phyloP scores from a whole-genome alignment of 2,797 vertebrate species.

The Echeneis naucrates region DNA sequence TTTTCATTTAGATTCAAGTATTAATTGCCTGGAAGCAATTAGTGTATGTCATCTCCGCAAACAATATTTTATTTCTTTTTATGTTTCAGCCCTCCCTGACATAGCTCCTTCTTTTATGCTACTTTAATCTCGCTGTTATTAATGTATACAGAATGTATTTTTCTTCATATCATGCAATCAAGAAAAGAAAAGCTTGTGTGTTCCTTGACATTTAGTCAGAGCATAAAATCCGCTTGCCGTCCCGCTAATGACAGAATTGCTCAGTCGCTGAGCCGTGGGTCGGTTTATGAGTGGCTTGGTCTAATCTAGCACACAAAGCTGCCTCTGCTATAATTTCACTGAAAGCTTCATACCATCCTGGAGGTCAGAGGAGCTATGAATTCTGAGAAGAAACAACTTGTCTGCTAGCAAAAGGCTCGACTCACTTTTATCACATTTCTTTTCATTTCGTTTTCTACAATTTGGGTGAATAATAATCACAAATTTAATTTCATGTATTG shows the following conservation, averaged over 20 bases:
- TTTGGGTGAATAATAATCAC: slow-evolving; percentile 40
- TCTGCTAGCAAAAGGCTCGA: slow-evolving; percentile 40
- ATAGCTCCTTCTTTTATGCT: slow-evolving; percentile 45
- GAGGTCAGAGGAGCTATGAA: slow-evolving; percentile 55
- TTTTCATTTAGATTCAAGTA: slow-evolving; percentile 34
- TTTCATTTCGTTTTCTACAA: slow-evolving; percentile 44
- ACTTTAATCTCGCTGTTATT: slow-evolving; percentile 43
- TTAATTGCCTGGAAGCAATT: slow-evolving; percentile 45
- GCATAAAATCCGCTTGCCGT: slow-evolving; percentile 33
- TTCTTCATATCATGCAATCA: slow-evolving; percentile 23
- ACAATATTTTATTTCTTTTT: slow-evolving; percentile 45
- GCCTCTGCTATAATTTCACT: slow-evolving; percentile 46
- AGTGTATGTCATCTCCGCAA: slow-evolving; percentile 40
- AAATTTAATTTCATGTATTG: slow-evolving; percentile 45
- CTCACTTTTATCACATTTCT: slow-evolving; percentile 53
- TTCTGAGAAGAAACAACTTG: slow-evolving; percentile 43
- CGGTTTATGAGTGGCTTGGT: slow-evolving; percentile 46
- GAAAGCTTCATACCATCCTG: slow-evolving; percentile 37
- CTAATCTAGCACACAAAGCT: slow-evolving; percentile 34
- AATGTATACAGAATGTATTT: slow-evolving; percentile 13
- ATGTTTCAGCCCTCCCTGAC: slow-evolving; percentile 15
- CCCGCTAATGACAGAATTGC: slow-evolving; percentile 33
- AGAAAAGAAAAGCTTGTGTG: no score
- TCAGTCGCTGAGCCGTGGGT: slow-evolving; percentile 35
- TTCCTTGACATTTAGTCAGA: slow-evolving; percentile 46